Evolutionary conservation across 2,113 vertebrate species (phyloP).

Genomic region (Brachypodius melanocephalos): DNA sequence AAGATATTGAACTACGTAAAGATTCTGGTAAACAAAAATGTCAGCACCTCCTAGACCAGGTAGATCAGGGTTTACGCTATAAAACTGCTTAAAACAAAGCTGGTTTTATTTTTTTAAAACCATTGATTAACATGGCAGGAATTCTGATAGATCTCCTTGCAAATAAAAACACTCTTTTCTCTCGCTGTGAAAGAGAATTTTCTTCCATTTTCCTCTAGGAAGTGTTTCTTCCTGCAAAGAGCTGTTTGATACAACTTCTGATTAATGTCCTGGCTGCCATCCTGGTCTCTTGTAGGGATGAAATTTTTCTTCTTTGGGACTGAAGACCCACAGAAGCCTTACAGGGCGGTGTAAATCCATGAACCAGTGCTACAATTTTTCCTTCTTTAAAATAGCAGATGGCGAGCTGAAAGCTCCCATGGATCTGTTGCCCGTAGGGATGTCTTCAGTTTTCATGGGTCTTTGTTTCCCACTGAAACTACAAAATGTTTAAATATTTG

Average conservation of each 20-base stretch:
- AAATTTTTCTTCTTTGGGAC: not conserved
- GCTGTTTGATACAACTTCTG: not conserved
- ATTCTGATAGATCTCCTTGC: not conserved
- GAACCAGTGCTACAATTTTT: not conserved
- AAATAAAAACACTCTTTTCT: not conserved
- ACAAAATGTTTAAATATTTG: not conserved
- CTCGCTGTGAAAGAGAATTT: not conserved
- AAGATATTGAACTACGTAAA: constrained; percentile 33
- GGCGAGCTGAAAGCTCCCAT: not conserved
- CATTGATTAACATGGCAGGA: not conserved
- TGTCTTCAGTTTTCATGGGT: not conserved
- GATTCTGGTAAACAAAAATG: constrained; percentile 12
- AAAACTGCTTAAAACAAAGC: not conserved
- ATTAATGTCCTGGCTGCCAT: not conserved
- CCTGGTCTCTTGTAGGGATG: not conserved
- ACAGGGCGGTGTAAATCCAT: not conserved
- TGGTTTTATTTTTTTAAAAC: accelerated
- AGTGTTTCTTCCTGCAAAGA: not conserved
- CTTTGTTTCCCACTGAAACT: not conserved
- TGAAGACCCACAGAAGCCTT: not conserved
- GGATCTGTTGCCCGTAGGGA: not conserved
- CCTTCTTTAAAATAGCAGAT: not conserved
- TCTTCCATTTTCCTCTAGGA: not conserved
- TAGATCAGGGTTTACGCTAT: not conserved
- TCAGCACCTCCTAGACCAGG: not conserved